Conservation (phyloP, 2,888 invertebrate genomes). For the Exephanes ischioxanthus region DNA sequence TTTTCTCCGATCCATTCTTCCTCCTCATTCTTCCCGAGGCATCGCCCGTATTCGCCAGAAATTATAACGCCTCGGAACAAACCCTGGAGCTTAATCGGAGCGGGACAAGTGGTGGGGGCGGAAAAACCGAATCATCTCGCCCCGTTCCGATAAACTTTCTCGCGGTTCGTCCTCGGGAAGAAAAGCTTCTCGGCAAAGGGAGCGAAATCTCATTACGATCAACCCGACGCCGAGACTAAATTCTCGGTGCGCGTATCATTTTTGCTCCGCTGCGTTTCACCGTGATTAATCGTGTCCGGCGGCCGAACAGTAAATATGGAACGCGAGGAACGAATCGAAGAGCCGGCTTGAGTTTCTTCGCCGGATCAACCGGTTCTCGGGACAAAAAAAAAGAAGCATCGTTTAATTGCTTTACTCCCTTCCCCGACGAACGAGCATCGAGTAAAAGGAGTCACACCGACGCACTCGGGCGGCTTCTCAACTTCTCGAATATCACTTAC, state of each 20-base stretch:
- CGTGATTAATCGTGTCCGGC: conserved; percentile 60
- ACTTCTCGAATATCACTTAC: conserved; percentile 65
- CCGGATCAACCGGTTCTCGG: conserved; percentile 56
- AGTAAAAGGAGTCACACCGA: conserved; percentile 26
- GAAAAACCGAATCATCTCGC: conserved; percentile 13
- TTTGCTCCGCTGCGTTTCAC: neutral
- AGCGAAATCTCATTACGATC: too few relatives aligned
- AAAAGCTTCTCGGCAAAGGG: neutral
- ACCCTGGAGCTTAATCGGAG: conserved; percentile 46
- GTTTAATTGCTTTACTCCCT: conserved; percentile 60
- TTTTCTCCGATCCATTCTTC: conserved; percentile 4
- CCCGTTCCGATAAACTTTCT: neutral
- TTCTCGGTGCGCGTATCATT: conserved; percentile 6
- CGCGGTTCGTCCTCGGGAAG: neutral
- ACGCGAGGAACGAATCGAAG: conserved; percentile 49
- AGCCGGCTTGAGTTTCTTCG: conserved; percentile 41
- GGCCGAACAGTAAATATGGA: conserved; percentile 40
- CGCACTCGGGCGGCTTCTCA: conserved; percentile 35
- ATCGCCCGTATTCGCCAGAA: conserved; percentile 34
- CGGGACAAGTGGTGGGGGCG: conserved; percentile 1
- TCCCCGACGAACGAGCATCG: conserved; percentile 20
- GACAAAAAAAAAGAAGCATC: conserved; percentile 21
- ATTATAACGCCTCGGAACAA: conserved; percentile 43
- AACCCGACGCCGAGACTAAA: neutral
- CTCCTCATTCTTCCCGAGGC: neutral